These are phyloP conservation scores for Stichodactyla mertensii DNA, from an alignment of 64 coral and sea anemone species.

Conservation along the genomic window DNA sequence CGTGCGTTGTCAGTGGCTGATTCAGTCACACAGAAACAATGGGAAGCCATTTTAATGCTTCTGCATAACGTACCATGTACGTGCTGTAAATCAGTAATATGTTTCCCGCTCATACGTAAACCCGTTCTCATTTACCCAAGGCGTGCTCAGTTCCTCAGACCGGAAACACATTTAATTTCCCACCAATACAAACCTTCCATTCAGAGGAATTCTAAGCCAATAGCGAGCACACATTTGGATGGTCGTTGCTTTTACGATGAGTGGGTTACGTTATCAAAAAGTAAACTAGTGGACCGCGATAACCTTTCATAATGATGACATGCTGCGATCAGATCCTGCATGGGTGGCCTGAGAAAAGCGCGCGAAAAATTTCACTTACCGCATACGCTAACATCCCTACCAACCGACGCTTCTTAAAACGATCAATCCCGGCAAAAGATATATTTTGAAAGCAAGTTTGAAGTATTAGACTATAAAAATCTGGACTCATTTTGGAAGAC, in stretches of 20 bases:
- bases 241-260: background rate
- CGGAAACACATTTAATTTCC: background rate
- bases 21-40: too few species aligned
- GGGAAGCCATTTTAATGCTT: too few species aligned
- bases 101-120: background rate
- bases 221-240: background rate
- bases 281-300: slow-evolving; percentile 2
- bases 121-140: background rate
- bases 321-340: background rate
- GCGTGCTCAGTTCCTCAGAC: background rate
- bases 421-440: too few species aligned
- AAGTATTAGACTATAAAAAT: too few species aligned
- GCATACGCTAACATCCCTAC: background rate
- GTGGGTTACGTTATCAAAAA: background rate
- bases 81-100: too few species aligned
- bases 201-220: background rate
- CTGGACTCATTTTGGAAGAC: too few species aligned
- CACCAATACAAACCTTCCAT: background rate
- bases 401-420: too few species aligned
- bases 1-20: too few species aligned
- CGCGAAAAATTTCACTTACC: background rate
- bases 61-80: too few species aligned
- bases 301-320: background rate
- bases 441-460: too few species aligned
- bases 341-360: background rate